Base-by-base conservation (phyloP, 2,797 vertebrate genomes). In the Sebastes umbrosus region DNA sequence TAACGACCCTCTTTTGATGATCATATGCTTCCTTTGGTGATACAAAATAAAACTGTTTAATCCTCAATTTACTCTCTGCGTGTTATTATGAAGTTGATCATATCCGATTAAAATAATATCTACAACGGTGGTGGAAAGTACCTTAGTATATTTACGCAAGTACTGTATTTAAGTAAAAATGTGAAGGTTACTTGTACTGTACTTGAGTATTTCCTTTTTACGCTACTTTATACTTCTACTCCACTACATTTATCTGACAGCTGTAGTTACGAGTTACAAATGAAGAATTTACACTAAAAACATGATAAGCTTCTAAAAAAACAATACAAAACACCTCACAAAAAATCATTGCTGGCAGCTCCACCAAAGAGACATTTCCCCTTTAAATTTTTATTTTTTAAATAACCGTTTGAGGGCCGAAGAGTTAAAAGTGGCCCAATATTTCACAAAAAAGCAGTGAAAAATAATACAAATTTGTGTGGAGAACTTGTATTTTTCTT, bases 21-120 rank as follows among this genome's bases (percentile, higher is more conserved):
- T 83, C 85, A 87, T 79, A 73, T 75, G 84, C 84, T 86, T 90
- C 67, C 58, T 86, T 85, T 83, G 60, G 88, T 90, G 88, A 90
- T 77, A 89, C 71, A 69, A 77, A 93, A 93, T 94, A 92, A 93
- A 93, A 87, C 34, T 8, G 36, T 77, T 87, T 62, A 79, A 78
- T 84, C 81, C 31, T 77, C 27, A 65, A 6, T 82, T 80, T 32
- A 14, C 13, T 75, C 25, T 82, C 6, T 77, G 63, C 25, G 43
- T 63, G 22, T 79, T 60, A 24, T 75, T 9, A 25, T 55, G n/a
- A 66, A 34, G 43, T 27, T 54, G 4, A 5, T 29, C 29, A 29
- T 29, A 29, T 29, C 29, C 29, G 29, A 29, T 29, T 29, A 29
- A 29, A 29, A 29, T 29, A 29, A 29, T 29, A 29, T 29, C 29